Conservation (phyloP, 2,113 vertebrate genomes). For the Pitta sordida region DNA sequence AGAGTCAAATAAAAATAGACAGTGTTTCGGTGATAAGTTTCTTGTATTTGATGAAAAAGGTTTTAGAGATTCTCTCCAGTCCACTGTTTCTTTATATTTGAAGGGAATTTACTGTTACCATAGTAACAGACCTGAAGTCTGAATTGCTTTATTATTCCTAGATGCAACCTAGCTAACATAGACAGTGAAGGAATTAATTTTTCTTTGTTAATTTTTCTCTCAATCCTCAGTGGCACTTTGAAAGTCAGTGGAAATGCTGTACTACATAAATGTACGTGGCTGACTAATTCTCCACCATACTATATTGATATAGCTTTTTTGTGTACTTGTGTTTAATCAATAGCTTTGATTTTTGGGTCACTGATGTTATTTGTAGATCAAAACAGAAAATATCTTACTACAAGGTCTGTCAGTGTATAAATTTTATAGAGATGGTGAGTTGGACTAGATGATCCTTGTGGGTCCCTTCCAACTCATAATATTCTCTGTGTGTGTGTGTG, state of each 20-base stretch:
- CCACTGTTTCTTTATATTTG: background rate
- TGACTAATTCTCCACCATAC: background rate
- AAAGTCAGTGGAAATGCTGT: background rate
- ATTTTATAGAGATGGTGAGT: background rate
- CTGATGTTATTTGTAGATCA: background rate
- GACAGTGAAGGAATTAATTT: background rate
- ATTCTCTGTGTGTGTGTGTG: too few species aligned
- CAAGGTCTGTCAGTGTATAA: background rate
- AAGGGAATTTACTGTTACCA: constrained; percentile 8
- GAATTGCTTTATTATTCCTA: background rate
- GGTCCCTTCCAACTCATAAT: too few species aligned
- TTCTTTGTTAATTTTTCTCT: background rate
- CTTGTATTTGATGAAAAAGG: background rate
- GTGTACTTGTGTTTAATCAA: background rate
- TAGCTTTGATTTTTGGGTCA: background rate
- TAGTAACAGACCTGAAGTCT: background rate
- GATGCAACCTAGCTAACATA: background rate
- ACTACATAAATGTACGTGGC: background rate
- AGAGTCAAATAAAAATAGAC: background rate
- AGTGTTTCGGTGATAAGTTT: background rate
- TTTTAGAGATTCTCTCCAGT: background rate
- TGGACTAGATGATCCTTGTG: too few species aligned
- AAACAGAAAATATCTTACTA: background rate
- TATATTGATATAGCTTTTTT: background rate
- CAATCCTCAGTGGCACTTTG: background rate